A percentile compares a stretch with the other conserved stretches of the same genome.
phyloP scores from a whole-genome alignment of 2,888 invertebrate genomes.

The Ennomos erosarius region DNA sequence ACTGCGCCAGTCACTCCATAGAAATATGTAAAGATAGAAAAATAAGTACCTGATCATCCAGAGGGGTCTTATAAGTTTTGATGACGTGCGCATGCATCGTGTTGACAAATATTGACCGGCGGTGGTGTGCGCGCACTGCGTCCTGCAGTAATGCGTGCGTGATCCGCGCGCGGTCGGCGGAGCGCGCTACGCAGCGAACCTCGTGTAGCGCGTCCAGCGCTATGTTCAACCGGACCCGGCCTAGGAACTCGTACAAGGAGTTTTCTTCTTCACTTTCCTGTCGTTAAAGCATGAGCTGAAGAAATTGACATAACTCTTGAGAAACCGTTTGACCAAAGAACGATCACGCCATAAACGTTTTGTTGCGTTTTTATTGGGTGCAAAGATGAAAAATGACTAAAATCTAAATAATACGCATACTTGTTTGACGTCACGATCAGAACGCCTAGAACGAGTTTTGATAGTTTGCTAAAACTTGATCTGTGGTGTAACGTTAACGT shows the following conservation, averaged over 20 bases:
- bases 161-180: slow-evolving; percentile 56
- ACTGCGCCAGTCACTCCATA: no score
- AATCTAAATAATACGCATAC: no score
- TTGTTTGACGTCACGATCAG: no score
- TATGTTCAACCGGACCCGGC: slow-evolving; percentile 64
- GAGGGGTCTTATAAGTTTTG: slow-evolving; percentile 57
- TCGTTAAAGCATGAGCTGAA: slow-evolving; percentile 2
- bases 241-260: slow-evolving; percentile 67
- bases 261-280: slow-evolving; percentile 60
- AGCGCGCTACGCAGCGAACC: slow-evolving; percentile 64
- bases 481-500: no score
- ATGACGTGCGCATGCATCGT: slow-evolving; percentile 47
- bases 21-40: neutral
- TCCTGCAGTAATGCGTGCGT: slow-evolving; percentile 57
- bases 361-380: no score
- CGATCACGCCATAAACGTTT: no score
- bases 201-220: slow-evolving; percentile 69
- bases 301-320: no score
- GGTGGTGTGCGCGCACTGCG: slow-evolving; percentile 64
- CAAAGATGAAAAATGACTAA: no score
- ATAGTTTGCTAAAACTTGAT: no score
- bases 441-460: no score
- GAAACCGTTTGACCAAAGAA: neutral
- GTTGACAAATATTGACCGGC: slow-evolving; percentile 45
- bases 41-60: slow-evolving; percentile 62